phyloP scores from a whole-genome alignment of 2,797 vertebrate species.

The Pipistrellus pygmaeus region DNA sequence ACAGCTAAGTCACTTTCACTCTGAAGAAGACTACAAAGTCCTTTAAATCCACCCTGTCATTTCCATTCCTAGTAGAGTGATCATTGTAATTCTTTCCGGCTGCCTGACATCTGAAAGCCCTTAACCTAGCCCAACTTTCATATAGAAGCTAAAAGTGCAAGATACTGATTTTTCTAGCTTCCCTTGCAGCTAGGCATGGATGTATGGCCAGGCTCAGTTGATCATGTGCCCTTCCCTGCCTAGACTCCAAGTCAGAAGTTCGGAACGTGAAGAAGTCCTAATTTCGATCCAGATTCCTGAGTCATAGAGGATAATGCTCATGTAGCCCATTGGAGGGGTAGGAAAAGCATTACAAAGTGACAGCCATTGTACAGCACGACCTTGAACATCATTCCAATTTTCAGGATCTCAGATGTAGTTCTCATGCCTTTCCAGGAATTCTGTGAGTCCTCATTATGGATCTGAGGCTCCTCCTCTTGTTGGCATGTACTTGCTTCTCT shows the following conservation, averaged over 20 bases:
- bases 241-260: background rate
- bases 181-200: background rate
- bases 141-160: background rate
- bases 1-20: slow-evolving; percentile 5
- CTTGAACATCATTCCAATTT: background rate
- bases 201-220: background rate
- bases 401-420: no score
- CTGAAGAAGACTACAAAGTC: slow-evolving; percentile 27
- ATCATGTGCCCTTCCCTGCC: background rate
- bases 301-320: background rate
- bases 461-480: background rate
- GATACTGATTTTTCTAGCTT: background rate
- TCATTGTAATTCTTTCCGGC: background rate
- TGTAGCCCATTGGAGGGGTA: background rate
- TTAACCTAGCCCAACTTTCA: background rate
- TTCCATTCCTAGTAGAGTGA: background rate
- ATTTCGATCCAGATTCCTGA: background rate
- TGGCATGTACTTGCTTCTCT: background rate
- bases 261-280: background rate
- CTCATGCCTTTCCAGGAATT: background rate
- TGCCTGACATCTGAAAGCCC: background rate
- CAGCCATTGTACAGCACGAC: background rate
- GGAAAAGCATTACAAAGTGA: background rate
- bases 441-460: background rate
- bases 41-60: slow-evolving; percentile 1